Percentiles rank a stretch among this genome's conserved stretches.
These are phyloP conservation scores for Acanthosepion lycidas DNA, from an alignment of 2,888 invertebrate species.

Conservation along the genomic window DNA sequence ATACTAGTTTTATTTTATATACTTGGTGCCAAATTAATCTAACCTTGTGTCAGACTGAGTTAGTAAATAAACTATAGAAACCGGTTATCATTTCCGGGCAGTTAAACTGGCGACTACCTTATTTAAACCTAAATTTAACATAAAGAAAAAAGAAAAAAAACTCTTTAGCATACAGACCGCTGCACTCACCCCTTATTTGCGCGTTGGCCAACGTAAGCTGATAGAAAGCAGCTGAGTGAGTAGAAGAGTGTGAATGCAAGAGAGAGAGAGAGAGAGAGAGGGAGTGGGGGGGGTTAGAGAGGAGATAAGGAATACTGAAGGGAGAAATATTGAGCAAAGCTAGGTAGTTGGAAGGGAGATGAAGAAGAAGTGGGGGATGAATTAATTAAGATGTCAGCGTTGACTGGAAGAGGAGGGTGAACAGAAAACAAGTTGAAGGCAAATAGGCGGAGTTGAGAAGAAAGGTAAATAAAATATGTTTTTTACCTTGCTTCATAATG, in stretches of 20 bases:
- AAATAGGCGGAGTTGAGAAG: background rate
- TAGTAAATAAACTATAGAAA: no score
- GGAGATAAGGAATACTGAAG: no score
- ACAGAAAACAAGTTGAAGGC: background rate
- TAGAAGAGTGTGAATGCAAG: no score
- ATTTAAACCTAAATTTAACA: no score
- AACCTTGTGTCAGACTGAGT: no score
- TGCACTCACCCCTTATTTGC: background rate
- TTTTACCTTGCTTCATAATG: background rate
- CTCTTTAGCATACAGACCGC: background rate
- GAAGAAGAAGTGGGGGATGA: background rate
- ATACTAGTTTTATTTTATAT: no score
- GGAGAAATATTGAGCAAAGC: background rate
- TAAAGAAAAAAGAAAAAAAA: no score
- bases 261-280: background rate
- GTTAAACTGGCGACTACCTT: no score
- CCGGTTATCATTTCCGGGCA: no score
- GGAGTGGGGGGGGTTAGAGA: background rate
- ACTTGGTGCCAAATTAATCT: no score
- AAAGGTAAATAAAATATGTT: background rate
- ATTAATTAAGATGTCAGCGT: background rate
- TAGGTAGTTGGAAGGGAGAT: background rate
- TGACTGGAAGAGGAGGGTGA: background rate
- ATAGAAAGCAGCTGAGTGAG: background rate
- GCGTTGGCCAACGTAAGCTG: no score